Evolutionary conservation across 2,113 vertebrate species (phyloP), one percentile per base, ranked within the genome.

Genomic region (Natator depressus): DNA sequence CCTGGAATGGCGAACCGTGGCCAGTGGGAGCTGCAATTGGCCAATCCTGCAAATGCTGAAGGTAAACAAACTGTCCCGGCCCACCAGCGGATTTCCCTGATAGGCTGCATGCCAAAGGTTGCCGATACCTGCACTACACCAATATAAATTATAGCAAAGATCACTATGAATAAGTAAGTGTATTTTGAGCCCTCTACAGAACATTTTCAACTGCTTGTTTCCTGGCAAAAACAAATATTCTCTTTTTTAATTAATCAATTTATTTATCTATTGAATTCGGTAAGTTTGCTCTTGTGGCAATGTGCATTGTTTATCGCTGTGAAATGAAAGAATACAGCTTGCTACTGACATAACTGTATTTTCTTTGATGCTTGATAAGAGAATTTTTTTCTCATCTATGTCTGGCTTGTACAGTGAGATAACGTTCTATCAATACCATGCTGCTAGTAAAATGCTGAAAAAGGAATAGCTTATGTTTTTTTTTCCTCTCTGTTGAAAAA

Each of bases 331-430:
- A 96, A 93, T 95, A 94, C 81, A 95, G 84, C 83, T 97, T 94
- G 81, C 88, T 94, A 89, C 92, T 96, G 89, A 93, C 94, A 95
- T 92, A 96, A 96, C 89, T 97, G 49, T 62, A 85, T 96, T 96
- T 97, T 95, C 89, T 96, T 94, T 97, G 91, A 95, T 95, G 85
- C 65, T 35, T 93, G 94, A 96, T 96, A 96, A 93, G 62, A 91
- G 53, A 54, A 10, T 25, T 89, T 88, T 87, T 91, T 97, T 94
- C 82, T 95, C 97, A 96, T 97, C 97, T 96, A 97, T 92, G 91
- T 95, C 83, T 82, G 89, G 81, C 75, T 86, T 87, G 91, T 31
- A 53, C 46, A 97, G 76, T 51, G 38, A 95, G 72, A 95, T 53
- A 93, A 94, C 88, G 93, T 92, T 76, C 62, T 82, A 49, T 79